These are phyloP conservation scores for Onychostruthus taczanowskii DNA, from an alignment of 2,113 vertebrate genomes.

Conservation along the genomic window DNA sequence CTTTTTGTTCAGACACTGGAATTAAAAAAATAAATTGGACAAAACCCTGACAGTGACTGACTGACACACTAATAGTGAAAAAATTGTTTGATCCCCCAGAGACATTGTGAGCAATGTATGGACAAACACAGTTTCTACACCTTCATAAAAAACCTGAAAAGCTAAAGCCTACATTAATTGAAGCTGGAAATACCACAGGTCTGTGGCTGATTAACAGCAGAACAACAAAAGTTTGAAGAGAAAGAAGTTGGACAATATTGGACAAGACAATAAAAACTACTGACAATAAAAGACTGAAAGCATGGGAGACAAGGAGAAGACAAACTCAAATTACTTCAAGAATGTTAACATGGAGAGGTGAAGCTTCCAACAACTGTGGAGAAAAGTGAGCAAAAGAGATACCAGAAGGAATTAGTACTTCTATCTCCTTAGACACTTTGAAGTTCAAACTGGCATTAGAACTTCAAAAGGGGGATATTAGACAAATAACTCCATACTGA, in stretches of 20 bases:
- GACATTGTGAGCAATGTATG: neutral
- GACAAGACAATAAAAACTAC: neutral
- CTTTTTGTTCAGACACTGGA: neutral
- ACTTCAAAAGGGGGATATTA: neutral
- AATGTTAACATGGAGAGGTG: neutral
- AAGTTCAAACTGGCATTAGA: neutral
- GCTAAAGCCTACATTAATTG: neutral
- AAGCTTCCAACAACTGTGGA: neutral
- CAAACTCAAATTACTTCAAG: neutral
- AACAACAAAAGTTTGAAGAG: neutral
- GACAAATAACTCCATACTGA: neutral
- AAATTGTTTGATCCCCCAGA: neutral
- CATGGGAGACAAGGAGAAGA: accelerated
- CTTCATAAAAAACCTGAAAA: neutral
- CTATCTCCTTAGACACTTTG: neutral
- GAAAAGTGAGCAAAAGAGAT: neutral
- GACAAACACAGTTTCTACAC: neutral
- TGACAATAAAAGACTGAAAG: neutral
- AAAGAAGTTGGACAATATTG: neutral
- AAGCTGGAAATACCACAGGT: neutral
- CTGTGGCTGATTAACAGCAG: neutral
- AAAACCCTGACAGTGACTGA: neutral
- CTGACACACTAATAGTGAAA: neutral
- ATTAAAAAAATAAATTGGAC: neutral
- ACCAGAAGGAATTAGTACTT: neutral